Evolutionary conservation across 2,113 vertebrate genomes (phyloP).

Genomic region (Chamaea fasciata): DNA sequence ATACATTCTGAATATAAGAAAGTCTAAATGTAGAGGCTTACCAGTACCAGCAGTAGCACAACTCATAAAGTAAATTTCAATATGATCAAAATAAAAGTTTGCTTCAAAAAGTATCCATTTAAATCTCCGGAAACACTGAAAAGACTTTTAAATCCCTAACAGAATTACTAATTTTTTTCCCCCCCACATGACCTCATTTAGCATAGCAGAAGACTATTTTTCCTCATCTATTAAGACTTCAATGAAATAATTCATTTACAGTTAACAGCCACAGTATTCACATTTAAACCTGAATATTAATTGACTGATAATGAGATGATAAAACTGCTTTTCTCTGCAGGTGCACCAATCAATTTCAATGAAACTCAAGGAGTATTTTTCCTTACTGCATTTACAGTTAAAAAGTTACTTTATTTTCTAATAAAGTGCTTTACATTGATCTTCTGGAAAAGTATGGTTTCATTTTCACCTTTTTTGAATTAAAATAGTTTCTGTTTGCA

Average conservation of each 20-base stretch:
- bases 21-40: neutral
- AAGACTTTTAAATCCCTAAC: neutral
- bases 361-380: constrained; percentile 72
- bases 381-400: constrained; percentile 83
- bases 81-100: neutral
- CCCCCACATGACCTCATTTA: constrained; percentile 72
- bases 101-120: neutral
- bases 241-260: constrained; percentile 85
- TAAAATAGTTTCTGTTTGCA: constrained; percentile 79
- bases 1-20: neutral
- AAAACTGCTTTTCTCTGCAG: constrained; percentile 81
- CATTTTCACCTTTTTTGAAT: constrained; percentile 74
- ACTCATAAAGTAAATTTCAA: neutral
- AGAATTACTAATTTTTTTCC: neutral
- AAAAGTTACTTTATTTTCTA: constrained; percentile 88
- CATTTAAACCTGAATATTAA: constrained; percentile 92
- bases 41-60: neutral
- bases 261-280: constrained; percentile 85
- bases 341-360: constrained; percentile 86
- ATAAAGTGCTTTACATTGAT: constrained; percentile 90
- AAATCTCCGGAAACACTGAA: neutral
- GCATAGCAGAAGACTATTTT: constrained; percentile 75
- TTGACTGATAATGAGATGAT: constrained; percentile 92
- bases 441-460: constrained; percentile 78
- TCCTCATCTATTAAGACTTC: constrained; percentile 84